Base-by-base conservation (phyloP, 2,888 invertebrate genomes). In the Trachelus tabidus region DNA sequence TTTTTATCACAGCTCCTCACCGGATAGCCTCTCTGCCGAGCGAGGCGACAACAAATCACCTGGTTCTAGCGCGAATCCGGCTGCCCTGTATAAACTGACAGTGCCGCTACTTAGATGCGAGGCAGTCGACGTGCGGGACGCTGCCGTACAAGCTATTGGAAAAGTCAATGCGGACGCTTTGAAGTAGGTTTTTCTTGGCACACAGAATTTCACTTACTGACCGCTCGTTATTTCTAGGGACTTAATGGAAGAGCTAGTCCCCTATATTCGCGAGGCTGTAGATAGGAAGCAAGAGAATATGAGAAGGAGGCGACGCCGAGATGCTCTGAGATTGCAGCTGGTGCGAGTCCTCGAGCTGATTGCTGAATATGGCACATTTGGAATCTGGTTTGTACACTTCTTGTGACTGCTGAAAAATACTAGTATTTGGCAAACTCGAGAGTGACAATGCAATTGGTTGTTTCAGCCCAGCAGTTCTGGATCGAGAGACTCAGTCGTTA, bases 231-330 rank as follows among this genome's bases (percentile, higher is more conserved):
- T 83, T 82, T 88, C 15, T 90, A 98, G 98, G 90, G 98, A 99
- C 92, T 93, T 99, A 80, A 96, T 99, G 95, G 99, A 99, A 88
- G 99, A 99, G 92, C 92, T 99, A 77, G 95, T 97, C 11, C 95
- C 96, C 0, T 96, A 97, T 83, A 95, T 99, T 79, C 95, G 98
- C 31, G 99, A 99, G 91, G 98, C 99, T 0, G 97, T 98, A 33
- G 99, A 99, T 91, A 94, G 98, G 75, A 99, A 99, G 90, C 98
- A 99, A 92, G 99, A 99, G 91, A 99, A 99, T 90, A 96, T 99
- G 94, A 94, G 99, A 77, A 93, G 99, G 69, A 93, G 98, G 69
- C 93, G 98, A 77, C 94, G 99, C 69, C 94, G 98, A 77, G 99
- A 99, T 91, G 97, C 98, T 15, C 92, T 99, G 75, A 94, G 99